A percentile compares a stretch with the other conserved stretches of the same genome.
These are phyloP conservation scores for Hydraecia micacea DNA, from an alignment of 2,888 invertebrate species.

Conservation along the genomic window DNA sequence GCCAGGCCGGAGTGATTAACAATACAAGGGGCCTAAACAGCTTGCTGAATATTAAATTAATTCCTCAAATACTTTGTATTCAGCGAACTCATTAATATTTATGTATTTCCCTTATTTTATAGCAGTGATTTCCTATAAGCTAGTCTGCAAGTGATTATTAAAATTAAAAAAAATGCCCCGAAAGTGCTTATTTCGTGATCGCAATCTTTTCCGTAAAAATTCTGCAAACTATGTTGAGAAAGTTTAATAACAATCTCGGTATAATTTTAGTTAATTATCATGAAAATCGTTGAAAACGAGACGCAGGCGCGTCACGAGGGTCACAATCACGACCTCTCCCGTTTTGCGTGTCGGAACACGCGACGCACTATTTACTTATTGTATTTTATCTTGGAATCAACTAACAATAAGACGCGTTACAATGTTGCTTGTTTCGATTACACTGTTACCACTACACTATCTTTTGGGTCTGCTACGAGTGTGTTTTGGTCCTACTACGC, in stretches of 20 bases:
- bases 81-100: neutral
- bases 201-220: neutral
- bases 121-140: neutral
- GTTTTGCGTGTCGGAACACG: slow-evolving; percentile 42
- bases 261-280: slow-evolving; percentile 7
- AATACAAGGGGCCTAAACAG: neutral
- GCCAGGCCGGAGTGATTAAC: too few species aligned
- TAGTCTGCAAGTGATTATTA: neutral
- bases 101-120: neutral
- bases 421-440: neutral
- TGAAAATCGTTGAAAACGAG: slow-evolving; percentile 14
- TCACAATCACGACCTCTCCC: slow-evolving; percentile 35
- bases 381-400: slow-evolving; percentile 10
- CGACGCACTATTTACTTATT: slow-evolving; percentile 4
- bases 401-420: slow-evolving; percentile 10
- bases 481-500: too few species aligned
- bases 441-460: too few species aligned
- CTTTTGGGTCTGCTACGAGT: neutral
- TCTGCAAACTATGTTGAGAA: neutral
- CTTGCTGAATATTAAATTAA: neutral
- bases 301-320: slow-evolving; percentile 21
- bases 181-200: neutral
- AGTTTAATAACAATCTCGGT: neutral
- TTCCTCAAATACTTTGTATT: neutral
- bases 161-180: neutral